Evolutionary conservation across 2,888 invertebrate species (phyloP), one percentile per base, ranked within the genome.

Genomic region (Chrysina gloriosa): DNA sequence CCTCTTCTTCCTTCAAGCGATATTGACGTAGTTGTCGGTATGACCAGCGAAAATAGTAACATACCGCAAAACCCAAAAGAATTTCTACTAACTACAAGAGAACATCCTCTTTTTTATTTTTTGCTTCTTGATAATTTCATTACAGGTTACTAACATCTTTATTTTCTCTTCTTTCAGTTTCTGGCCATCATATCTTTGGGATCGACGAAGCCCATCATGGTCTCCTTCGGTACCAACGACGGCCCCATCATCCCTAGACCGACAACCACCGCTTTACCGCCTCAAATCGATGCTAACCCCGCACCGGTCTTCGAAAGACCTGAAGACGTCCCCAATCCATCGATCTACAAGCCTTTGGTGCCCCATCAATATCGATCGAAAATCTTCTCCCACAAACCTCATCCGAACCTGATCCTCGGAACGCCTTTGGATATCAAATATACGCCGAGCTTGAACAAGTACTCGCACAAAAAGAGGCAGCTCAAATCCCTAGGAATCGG

Each of bases 201-300:
- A 71, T 64, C 72, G 2, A 68, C 79, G 27, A 78, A 80, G 67
- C 80, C 82, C 31, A 81, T 83, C 67, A 82, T 81, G 81, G 83
- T 84, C 25, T 77, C 80, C 34, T 84, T 81, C 70, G 83, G 83
- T 31, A 83, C 83, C 2, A 82, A 80, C 27, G 77, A 79, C 74
- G 83, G 82, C n/a, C 82, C 83, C 29, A 83, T 84, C 45, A 71
- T 80, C 14, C 81, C 81, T n/a, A 70, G 72, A 27, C 65, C 70
- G 23, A 68, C 72, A 9, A 73, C 70, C n/a, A 74, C 76, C 9
- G 71, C 73, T 5, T 36, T 65, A 16, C 71, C 68, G 19, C 70
- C 71, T 2, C 70, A 61, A 31, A 42, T 58, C 2, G 73, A 76
- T 65, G 69, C 72, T 65, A 74, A 70, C 2, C 82, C 83, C 11